phyloP scores from a whole-genome alignment of 2,888 invertebrate genomes.

The Rhimphoctona megacephalus region DNA sequence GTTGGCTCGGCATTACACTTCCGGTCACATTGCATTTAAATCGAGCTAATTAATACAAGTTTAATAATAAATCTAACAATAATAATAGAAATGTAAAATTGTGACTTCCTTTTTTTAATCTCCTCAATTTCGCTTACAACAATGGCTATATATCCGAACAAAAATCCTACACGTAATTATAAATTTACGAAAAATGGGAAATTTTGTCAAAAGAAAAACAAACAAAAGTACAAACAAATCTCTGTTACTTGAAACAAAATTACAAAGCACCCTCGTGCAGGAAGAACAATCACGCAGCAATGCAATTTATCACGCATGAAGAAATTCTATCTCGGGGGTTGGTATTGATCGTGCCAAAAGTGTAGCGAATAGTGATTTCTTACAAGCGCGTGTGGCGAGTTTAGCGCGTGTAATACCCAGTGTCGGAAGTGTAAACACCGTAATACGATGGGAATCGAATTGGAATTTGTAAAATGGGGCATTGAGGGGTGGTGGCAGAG shows the following conservation, averaged over 20 bases:
- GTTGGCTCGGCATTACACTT: slow-evolving; percentile 52
- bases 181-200: background rate
- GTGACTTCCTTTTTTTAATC: background rate
- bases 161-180: background rate
- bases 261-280: background rate
- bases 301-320: slow-evolving; percentile 25
- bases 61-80: background rate
- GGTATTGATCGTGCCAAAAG: slow-evolving; percentile 25
- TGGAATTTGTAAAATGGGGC: background rate
- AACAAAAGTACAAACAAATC: background rate
- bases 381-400: slow-evolving; percentile 46
- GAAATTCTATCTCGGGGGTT: slow-evolving; percentile 5
- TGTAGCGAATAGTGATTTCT: slow-evolving; percentile 29
- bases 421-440: slow-evolving; percentile 5
- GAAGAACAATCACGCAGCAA: slow-evolving; percentile 3
- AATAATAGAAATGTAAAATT: background rate
- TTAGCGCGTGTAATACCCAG: slow-evolving; percentile 19
- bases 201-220: background rate
- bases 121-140: background rate
- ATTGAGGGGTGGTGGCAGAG: background rate
- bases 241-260: background rate
- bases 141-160: background rate
- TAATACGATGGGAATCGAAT: background rate
- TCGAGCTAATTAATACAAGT: slow-evolving; percentile 49
- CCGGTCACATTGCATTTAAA: slow-evolving; percentile 57